Evolutionary conservation across 2,888 invertebrate species (phyloP), one percentile per base, ranked within the genome.

Genomic region (Euclidia mi): DNA sequence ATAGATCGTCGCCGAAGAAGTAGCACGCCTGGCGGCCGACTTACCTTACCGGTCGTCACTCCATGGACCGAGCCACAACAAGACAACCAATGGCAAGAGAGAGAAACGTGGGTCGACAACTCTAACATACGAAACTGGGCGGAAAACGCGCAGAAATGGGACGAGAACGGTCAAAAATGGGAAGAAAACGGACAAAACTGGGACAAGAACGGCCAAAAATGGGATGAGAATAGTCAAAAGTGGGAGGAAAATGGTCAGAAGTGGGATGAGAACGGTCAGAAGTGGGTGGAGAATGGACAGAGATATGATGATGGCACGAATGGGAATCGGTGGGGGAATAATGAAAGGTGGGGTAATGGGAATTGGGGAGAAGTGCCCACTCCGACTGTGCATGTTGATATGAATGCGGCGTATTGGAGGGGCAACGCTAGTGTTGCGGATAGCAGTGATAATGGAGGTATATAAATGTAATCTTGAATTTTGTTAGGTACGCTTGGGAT

Each of bases 381-480:
- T 1, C 94, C 93, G 0, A 94, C 93, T 0, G 93, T 93, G 0
- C 91, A 90, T 49, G 94, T 94, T 0, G 94, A 93, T 56, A 88
- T 90, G 89, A 89, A 85, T 37, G 91, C 89, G 0, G 89, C 89
- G 0, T 92, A 91, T 43, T 94, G 94, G 92, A 77, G 93, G 38
- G 92, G 91, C 0, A 91, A 91, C 32, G 91, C 89, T 0, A 94
- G 94, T 44, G 90, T 92, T 0, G 94, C 94, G 0, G 94, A 92
- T 29, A 94, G 93, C 76, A 95, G 95, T 51, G 95, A 95, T 69
- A 94, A 95, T 74, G 94, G 94, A 71, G 94, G 94, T 94, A 12
- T n/a, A 31, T 4, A 31, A 31, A 31, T 3, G 9, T 31, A 9
- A n/a, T 31, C 10, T 31, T 31, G 0, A 15, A 15, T n/a, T 3